These are phyloP conservation scores for Lissonota sp. DNA, from an alignment of 2,888 invertebrate species.

Conservation along the genomic window DNA sequence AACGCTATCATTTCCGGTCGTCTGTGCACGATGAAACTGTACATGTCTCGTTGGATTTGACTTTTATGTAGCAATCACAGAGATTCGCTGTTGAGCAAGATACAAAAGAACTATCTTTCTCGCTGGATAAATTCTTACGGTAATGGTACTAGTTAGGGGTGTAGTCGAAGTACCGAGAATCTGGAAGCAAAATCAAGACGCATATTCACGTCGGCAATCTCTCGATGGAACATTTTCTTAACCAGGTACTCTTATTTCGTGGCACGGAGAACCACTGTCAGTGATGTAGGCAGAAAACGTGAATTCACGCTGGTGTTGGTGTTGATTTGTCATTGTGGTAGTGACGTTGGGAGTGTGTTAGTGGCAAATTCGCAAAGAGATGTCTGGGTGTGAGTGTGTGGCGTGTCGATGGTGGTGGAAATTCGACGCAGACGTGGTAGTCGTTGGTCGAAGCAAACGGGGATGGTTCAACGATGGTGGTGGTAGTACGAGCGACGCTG, in stretches of 20 bases:
- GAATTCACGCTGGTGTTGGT: slow-evolving; percentile 55
- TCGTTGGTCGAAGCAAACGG: slow-evolving; percentile 53
- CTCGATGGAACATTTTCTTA: no score
- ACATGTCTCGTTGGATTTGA: not conserved
- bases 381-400: slow-evolving; percentile 47
- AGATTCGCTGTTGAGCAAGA: slow-evolving; percentile 3
- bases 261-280: slow-evolving; percentile 70
- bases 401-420: slow-evolving; percentile 64
- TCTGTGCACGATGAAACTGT: not conserved
- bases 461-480: slow-evolving; percentile 57
- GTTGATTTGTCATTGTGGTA: slow-evolving; percentile 63
- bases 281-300: slow-evolving; percentile 30
- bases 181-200: no score
- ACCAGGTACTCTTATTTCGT: not conserved
- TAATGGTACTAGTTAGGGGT: slow-evolving; percentile 1
- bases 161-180: not conserved
- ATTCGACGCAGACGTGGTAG: slow-evolving; percentile 66
- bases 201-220: no score
- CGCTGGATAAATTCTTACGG: not conserved
- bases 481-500: slow-evolving; percentile 70
- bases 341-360: slow-evolving; percentile 54
- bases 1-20: slow-evolving; percentile 5
- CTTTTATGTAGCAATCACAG: not conserved
- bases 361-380: slow-evolving; percentile 39
- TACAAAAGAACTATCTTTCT: slow-evolving; percentile 12